Evolutionary conservation across 2,797 vertebrate genomes (phyloP).

Genomic region (Natrix natrix): DNA sequence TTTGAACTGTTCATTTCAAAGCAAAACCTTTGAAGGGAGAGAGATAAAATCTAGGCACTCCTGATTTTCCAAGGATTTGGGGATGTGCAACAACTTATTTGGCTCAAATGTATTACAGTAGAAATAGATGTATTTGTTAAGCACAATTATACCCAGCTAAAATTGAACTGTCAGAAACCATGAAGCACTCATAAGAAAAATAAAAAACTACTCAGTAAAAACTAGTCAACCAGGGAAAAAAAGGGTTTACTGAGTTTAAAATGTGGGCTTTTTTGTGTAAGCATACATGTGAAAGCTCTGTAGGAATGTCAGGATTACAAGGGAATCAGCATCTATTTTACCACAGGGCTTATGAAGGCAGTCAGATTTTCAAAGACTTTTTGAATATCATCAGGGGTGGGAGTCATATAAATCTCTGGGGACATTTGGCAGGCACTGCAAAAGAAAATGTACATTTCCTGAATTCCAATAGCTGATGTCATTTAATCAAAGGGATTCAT

Average conservation of each 20-base stretch:
- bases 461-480: background rate
- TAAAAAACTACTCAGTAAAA: constrained; percentile 14
- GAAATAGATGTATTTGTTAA: constrained; percentile 18
- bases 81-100: background rate
- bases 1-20: background rate
- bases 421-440: background rate
- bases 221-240: background rate
- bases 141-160: constrained; percentile 22
- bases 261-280: background rate
- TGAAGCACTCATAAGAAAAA: constrained; percentile 5
- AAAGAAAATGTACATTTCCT: background rate
- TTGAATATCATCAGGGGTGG: background rate
- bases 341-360: background rate
- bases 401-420: background rate
- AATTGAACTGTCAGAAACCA: constrained; percentile 31
- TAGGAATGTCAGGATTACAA: constrained; percentile 7
- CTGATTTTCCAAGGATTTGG: background rate
- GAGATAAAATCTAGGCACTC: background rate
- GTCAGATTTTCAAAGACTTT: background rate
- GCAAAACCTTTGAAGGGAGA: background rate
- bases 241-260: background rate
- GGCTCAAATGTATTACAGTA: background rate
- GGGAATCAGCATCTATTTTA: background rate
- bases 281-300: background rate
- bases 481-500: background rate